These are phyloP conservation scores for Perithous albicinctus DNA, from an alignment of 2,888 invertebrate species.

Conservation along the genomic window DNA sequence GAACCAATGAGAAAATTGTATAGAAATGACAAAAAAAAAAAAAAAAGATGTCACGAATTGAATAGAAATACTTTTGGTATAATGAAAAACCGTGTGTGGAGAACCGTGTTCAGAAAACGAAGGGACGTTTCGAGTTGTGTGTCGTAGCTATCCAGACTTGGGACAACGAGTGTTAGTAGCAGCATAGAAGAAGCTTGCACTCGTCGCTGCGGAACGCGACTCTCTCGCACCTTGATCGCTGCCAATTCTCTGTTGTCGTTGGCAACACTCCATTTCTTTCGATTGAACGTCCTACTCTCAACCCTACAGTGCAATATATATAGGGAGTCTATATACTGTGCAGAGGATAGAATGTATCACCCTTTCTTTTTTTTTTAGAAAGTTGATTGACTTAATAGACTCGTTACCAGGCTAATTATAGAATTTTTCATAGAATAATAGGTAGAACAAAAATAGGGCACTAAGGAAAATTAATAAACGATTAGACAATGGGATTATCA, in stretches of 20 bases:
- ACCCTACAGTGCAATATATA: constrained; percentile 12
- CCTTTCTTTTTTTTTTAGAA: too few relatives aligned
- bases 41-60: constrained; percentile 3
- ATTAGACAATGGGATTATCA: too few relatives aligned
- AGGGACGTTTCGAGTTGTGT: not conserved
- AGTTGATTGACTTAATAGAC: too few relatives aligned
- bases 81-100: constrained; percentile 9
- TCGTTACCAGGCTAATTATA: too few relatives aligned
- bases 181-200: constrained; percentile 36
- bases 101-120: not conserved
- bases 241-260: constrained; percentile 81
- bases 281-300: constrained; percentile 48
- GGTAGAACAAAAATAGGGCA: too few relatives aligned
- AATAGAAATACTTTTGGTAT: not conserved
- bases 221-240: constrained; percentile 74
- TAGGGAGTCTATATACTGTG: not conserved
- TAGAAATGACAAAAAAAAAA: not conserved
- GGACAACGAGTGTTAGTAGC: constrained; percentile 5
- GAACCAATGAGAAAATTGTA: not conserved
- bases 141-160: constrained; percentile 13
- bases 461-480: too few relatives aligned
- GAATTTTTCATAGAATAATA: too few relatives aligned
- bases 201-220: constrained; percentile 36
- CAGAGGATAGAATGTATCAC: not conserved
- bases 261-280: constrained; percentile 78